Percentiles rank a stretch among this genome's conserved stretches.
These are phyloP conservation scores for Sparidentex hasta DNA, from an alignment of 2,797 vertebrate species.

Conservation along the genomic window DNA sequence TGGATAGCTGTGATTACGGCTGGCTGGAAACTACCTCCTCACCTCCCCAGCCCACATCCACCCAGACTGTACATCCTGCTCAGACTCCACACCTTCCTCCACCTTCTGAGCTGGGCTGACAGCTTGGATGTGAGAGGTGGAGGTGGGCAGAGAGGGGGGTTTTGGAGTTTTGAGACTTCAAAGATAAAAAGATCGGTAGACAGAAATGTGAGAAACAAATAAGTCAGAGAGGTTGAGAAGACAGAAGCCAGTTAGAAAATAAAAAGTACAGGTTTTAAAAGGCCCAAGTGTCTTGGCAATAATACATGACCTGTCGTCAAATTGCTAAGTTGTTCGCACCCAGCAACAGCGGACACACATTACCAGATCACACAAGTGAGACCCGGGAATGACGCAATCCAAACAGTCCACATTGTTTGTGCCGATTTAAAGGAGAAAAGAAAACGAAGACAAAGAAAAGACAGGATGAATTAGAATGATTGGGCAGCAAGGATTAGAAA, in stretches of 20 bases:
- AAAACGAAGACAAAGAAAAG: background rate
- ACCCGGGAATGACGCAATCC: too few relatives aligned
- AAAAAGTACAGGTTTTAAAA: too few relatives aligned
- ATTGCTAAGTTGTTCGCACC: too few relatives aligned
- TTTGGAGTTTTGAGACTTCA: background rate
- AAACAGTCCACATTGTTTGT: too few relatives aligned
- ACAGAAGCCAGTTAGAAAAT: too few relatives aligned
- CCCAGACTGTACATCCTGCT: background rate
- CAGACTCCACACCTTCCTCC: background rate
- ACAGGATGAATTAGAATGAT: too few relatives aligned
- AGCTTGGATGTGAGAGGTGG: background rate
- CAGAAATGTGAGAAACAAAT: background rate
- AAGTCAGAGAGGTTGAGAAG: background rate
- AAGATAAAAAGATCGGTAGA: background rate
- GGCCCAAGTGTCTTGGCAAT: too few relatives aligned
- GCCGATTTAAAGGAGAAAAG: background rate
- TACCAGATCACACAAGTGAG: too few relatives aligned
- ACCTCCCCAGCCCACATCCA: background rate
- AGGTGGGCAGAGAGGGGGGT: background rate
- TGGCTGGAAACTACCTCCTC: conserved; percentile 26
- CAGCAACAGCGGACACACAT: too few relatives aligned
- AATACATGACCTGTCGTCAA: too few relatives aligned
- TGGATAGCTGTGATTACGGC: conserved; percentile 74
- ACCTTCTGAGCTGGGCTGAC: background rate
- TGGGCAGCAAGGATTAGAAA: too few relatives aligned